Evolutionary conservation across 2,797 vertebrate species (phyloP).

Genomic region (Phrynocephalus vlangalii): DNA sequence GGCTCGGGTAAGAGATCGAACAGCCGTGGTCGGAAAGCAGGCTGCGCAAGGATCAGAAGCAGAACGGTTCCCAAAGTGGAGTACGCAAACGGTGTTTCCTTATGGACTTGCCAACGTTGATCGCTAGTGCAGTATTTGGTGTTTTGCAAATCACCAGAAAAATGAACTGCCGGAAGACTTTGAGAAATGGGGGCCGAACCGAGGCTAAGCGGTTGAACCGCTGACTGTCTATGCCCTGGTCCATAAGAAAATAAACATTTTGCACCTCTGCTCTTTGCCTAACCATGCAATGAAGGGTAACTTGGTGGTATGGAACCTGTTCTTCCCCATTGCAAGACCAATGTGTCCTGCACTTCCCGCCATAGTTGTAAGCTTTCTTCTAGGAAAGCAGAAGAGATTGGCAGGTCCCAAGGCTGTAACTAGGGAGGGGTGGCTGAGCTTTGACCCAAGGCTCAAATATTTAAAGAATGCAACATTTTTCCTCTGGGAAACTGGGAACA

Average conservation of each 20-base stretch:
- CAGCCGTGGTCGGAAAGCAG: background rate
- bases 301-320: no score
- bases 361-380: background rate
- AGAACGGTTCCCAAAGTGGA: background rate
- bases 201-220: background rate
- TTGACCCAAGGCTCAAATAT: no score
- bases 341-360: background rate
- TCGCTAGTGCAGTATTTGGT: no score
- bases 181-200: background rate
- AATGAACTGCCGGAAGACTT: background rate
- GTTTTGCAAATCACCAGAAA: background rate
- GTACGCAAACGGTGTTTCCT: background rate
- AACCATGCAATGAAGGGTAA: background rate
- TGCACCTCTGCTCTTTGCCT: background rate
- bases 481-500: no score
- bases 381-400: background rate
- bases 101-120: background rate
- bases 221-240: background rate
- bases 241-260: background rate
- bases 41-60: no score
- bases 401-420: background rate
- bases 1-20: conserved; percentile 38
- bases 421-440: no score
- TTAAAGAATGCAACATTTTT: no score
- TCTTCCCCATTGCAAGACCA: background rate